Percentiles rank a stretch among this genome's conserved stretches.
These are phyloP conservation scores for Pristionchus mayeri DNA, from an alignment of 2,888 invertebrate species.

Conservation along the genomic window DNA sequence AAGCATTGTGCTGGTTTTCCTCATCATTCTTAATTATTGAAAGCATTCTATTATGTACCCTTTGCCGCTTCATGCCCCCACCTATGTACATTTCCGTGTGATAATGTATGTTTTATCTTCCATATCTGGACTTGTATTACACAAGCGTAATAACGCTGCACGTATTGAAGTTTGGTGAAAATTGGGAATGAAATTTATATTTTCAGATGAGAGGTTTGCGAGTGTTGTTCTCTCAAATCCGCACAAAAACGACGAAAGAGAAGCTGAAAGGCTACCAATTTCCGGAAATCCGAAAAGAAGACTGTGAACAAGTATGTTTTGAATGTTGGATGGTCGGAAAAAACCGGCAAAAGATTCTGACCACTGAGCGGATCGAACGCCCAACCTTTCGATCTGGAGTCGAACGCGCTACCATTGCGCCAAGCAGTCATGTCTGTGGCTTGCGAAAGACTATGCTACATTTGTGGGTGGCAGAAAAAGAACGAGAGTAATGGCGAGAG, in stretches of 20 bases:
- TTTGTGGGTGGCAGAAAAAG: not conserved
- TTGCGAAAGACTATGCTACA: not conserved
- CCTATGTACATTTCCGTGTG: not conserved
- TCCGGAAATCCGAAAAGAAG: constrained; percentile 67
- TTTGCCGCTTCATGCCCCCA: not conserved
- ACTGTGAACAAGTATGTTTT: constrained; percentile 67
- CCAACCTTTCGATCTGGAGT: constrained; percentile 52
- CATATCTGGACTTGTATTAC: not conserved
- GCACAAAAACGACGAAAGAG: constrained; percentile 53
- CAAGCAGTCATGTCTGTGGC: constrained; percentile 40
- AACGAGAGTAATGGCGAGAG: not conserved
- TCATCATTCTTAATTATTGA: not conserved
- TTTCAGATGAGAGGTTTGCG: not conserved
- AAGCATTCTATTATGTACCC: not conserved
- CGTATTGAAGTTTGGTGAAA: not conserved
- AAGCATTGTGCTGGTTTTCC: too few relatives aligned
- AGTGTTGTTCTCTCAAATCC: not conserved
- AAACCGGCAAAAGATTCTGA: constrained; percentile 44
- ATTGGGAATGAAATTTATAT: not conserved
- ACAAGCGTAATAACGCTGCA: constrained; percentile 3
- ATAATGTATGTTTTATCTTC: not conserved
- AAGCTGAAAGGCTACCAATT: constrained; percentile 70
- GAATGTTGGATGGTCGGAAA: not conserved
- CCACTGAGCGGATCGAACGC: constrained; percentile 51
- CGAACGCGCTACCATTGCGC: constrained; percentile 53